Evolutionary conservation across 2,888 invertebrate genomes (phyloP).

Genomic region (Cephus sareptanus): DNA sequence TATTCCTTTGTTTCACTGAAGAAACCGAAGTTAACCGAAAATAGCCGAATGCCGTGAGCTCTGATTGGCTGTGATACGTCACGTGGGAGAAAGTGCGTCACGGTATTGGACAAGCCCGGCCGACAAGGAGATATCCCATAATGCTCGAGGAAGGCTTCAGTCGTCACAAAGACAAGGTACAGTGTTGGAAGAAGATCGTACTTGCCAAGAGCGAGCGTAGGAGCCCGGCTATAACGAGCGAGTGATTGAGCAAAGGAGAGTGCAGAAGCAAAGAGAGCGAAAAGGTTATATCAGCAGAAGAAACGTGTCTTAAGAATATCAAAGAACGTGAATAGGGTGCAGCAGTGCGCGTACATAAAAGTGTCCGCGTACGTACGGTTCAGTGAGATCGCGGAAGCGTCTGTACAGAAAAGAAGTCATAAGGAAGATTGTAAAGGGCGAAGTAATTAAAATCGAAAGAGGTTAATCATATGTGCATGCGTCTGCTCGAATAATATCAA

Average conservation of each 20-base stretch:
- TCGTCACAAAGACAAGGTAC: conserved; percentile 44
- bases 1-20: conserved; percentile 1
- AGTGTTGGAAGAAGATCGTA: conserved; percentile 35
- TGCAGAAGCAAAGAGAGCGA: conserved; percentile 17
- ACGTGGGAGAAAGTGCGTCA: background rate
- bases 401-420: conserved; percentile 7
- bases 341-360: conserved; percentile 15
- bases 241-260: conserved; percentile 13
- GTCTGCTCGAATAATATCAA: background rate
- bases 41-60: conserved; percentile 15
- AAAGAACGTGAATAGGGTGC: conserved; percentile 8
- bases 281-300: conserved; percentile 9
- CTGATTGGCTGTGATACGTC: conserved; percentile 13
- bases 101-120: conserved; percentile 14
- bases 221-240: conserved; percentile 23
- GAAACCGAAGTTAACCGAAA: conserved; percentile 22
- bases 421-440: background rate
- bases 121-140: conserved; percentile 22
- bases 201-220: conserved; percentile 23
- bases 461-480: background rate
- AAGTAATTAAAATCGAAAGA: conserved; percentile 5
- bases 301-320: conserved; percentile 13
- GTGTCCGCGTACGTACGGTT: conserved; percentile 15
- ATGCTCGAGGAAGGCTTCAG: conserved; percentile 31
- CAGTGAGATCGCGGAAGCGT: conserved; percentile 16